Conservation (phyloP, 2,888 invertebrate genomes). For the Drosophila flavopinicola region DNA sequence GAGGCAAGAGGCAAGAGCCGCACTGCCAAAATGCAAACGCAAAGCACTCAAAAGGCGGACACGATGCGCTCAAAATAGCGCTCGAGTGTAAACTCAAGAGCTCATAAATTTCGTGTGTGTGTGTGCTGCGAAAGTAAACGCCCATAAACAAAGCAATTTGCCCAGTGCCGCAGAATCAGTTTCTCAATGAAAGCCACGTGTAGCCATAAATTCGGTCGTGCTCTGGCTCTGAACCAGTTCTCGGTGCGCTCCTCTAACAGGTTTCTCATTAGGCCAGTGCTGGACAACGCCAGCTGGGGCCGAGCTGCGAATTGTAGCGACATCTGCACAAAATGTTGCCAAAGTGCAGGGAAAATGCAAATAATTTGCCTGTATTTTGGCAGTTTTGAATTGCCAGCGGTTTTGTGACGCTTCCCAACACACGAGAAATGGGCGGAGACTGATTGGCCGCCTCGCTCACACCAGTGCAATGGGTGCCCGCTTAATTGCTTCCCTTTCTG, state of each 20-base stretch:
- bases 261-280: constrained; percentile 77
- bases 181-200: constrained; percentile 80
- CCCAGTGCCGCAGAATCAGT: constrained; percentile 56
- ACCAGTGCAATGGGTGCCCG: constrained; percentile 33
- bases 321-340: constrained; percentile 11
- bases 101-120: constrained; percentile 66
- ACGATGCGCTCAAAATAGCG: constrained; percentile 33
- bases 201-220: constrained; percentile 66
- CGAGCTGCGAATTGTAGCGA: constrained; percentile 9
- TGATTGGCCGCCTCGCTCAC: constrained; percentile 62
- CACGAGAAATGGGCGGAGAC: constrained; percentile 82
- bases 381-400: constrained; percentile 42
- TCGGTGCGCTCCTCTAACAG: constrained; percentile 68
- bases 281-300: constrained; percentile 24
- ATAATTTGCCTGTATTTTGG: constrained; percentile 36
- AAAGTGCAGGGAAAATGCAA: constrained; percentile 10
- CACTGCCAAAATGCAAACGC: constrained; percentile 5
- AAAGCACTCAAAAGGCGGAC: constrained; percentile 25
- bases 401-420: constrained; percentile 55
- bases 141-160: constrained; percentile 83
- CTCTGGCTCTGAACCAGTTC: constrained; percentile 62
- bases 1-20: constrained; percentile 1
- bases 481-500: constrained; percentile 58
- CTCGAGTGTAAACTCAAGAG: constrained; percentile 53
- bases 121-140: constrained; percentile 79